Base-by-base conservation (phyloP, 2,888 invertebrate species). In the Drosophila limbata region DNA sequence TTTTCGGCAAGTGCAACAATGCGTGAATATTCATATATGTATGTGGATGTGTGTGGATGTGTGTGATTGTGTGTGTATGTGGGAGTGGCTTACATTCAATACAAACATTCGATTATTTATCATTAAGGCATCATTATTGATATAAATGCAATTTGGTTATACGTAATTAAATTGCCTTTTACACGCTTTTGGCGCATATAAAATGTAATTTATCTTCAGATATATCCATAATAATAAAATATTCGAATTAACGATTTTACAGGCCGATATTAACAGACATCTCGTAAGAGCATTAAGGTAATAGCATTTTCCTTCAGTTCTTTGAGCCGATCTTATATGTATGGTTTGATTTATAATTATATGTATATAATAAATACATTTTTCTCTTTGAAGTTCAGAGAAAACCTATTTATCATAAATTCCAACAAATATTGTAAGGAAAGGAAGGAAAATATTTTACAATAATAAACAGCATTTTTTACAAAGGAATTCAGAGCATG, bases 101-200 rank as follows among this genome's bases (percentile, higher is more conserved):
- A 69, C 74, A 77, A 83, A 73, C 81, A 76, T 78, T 73, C 81
- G 74, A 84, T 84, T 86, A 84, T 78, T 86, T 81, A 76, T 74
- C 79, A 84, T 84, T 84, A 81, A 81, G 59, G 67, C 65, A 48
- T 66, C 57, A 65, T 79, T 79, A 86, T 86, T 84, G 71, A 81
- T 79, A 84, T 77, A 84, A 86, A 84, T 84, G 79, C 63, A 81
- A 71, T 76, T 73, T 71, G 56, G 77, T 64, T 60, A 48, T 61
- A 55, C 62, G 65, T 73, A 84, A 81, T 82, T 77, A 74, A 81
- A 81, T 84, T 81, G 73, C 65, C 17, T 78, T 81, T 73, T 64
- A 56, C 68, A 69, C 72, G 72, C 74, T 56, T 68, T 60, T 35
- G 50, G 15, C 13, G 31, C 42, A 69, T 25, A 70, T 60, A 53